phyloP scores from a whole-genome alignment of 2,888 invertebrate genomes.

The Nomada fabriciana region DNA sequence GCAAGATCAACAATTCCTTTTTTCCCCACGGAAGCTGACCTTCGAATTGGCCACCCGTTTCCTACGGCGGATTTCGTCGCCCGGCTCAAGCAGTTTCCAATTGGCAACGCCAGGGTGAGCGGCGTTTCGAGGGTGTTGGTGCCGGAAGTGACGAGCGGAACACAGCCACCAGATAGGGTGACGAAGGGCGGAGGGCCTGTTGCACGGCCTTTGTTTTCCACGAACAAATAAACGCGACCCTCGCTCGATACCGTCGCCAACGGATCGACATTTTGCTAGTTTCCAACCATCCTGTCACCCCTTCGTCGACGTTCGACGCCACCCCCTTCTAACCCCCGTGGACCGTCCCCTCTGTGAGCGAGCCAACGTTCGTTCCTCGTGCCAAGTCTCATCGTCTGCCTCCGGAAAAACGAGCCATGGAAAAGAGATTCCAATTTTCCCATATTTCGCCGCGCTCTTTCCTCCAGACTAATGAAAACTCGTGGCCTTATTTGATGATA shows the following conservation, averaged over 20 bases:
- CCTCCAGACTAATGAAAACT: conserved; percentile 59
- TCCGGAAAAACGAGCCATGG: conserved; percentile 45
- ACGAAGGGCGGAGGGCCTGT: conserved; percentile 69
- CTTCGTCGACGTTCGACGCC: conserved; percentile 21
- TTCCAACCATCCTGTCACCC: conserved; percentile 15
- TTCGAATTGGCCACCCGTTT: conserved; percentile 7
- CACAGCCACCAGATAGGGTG: conserved; percentile 34
- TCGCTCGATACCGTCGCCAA: conserved; percentile 64
- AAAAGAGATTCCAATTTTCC: conserved; percentile 62
- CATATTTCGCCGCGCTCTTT: conserved; percentile 46
- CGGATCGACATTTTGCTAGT: conserved; percentile 63
- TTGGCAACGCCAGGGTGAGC: conserved; percentile 13
- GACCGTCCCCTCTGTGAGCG: background rate
- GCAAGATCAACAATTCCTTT: background rate
- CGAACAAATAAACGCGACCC: conserved; percentile 65
- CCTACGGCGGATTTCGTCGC: conserved; percentile 10
- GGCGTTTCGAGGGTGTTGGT: conserved; percentile 37
- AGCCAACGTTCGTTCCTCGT: conserved; percentile 41
- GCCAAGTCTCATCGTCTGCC: conserved; percentile 63
- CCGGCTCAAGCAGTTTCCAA: conserved; percentile 37
- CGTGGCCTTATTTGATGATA: conserved; percentile 54
- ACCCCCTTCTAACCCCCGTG: conserved; percentile 7
- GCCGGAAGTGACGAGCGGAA: conserved; percentile 48
- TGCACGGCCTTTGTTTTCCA: conserved; percentile 74
- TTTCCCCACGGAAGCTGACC: background rate